These are phyloP conservation scores for Physocephala rufipes DNA, from an alignment of 2,888 invertebrate species.

Conservation along the genomic window DNA sequence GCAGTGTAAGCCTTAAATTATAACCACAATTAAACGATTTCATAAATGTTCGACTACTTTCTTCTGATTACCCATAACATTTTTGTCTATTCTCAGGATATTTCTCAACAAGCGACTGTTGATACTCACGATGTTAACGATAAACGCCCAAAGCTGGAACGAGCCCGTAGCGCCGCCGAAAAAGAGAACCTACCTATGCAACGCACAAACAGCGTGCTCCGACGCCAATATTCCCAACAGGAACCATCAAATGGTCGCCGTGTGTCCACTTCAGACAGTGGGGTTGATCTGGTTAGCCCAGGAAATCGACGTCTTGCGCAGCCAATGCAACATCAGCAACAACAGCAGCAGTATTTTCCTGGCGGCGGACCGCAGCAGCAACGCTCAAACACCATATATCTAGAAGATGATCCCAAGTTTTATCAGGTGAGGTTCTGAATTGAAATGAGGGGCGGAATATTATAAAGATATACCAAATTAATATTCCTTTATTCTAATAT, in stretches of 20 bases:
- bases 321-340: slow-evolving; percentile 63
- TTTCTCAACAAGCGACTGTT: slow-evolving; percentile 66
- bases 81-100: slow-evolving; percentile 55
- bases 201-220: slow-evolving; percentile 77
- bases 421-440: slow-evolving; percentile 66
- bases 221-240: slow-evolving; percentile 84
- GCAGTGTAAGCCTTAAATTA: slow-evolving; percentile 60
- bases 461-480: neutral
- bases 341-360: slow-evolving; percentile 56
- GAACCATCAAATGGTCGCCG: slow-evolving; percentile 74
- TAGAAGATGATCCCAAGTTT: slow-evolving; percentile 73
- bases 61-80: too few relatives aligned
- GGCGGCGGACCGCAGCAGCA: slow-evolving; percentile 39
- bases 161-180: slow-evolving; percentile 87
- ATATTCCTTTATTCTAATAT: neutral
- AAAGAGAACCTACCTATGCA: slow-evolving; percentile 84
- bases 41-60: too few relatives aligned
- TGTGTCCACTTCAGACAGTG: slow-evolving; percentile 69
- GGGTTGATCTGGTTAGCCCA: slow-evolving; percentile 65
- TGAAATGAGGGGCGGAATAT: neutral
- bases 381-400: slow-evolving; percentile 69
- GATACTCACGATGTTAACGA: slow-evolving; percentile 70
- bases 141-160: slow-evolving; percentile 86
- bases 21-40: neutral
- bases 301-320: slow-evolving; percentile 60